phyloP scores from a whole-genome alignment of 2,888 invertebrate genomes.

The Eupithecia tripunctaria region DNA sequence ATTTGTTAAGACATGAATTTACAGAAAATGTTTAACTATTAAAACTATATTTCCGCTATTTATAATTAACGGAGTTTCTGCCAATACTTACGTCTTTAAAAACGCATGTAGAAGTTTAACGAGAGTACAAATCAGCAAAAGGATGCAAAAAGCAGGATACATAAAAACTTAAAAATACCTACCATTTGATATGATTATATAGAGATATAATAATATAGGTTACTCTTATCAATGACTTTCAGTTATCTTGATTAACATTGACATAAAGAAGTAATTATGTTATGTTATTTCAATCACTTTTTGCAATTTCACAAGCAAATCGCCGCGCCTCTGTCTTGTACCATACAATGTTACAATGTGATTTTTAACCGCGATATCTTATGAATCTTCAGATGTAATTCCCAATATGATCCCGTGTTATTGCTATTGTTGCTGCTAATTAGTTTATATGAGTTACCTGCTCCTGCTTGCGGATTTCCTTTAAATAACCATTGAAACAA shows the following conservation, averaged over 20 bases:
- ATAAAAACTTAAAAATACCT: no score
- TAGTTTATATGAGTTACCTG: conserved; percentile 66
- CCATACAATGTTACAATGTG: conserved; percentile 67
- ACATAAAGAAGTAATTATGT: background rate
- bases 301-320: background rate
- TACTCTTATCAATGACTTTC: background rate
- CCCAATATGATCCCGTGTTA: conserved; percentile 65
- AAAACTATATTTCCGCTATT: no score
- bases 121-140: no score
- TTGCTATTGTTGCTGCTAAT: conserved; percentile 59
- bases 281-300: background rate
- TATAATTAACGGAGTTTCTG: no score
- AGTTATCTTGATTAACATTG: background rate
- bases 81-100: no score
- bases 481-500: background rate
- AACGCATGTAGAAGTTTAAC: no score
- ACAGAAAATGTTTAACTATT: no score
- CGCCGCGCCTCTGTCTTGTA: conserved; percentile 48
- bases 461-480: conserved; percentile 33
- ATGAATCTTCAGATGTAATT: conserved; percentile 77
- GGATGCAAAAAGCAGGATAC: no score
- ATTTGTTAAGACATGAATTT: no score
- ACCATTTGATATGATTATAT: no score
- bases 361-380: conserved; percentile 76
- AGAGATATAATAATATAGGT: no score